phyloP scores from a whole-genome alignment of 2,113 vertebrate genomes.

The Malaclemys terrapin region DNA sequence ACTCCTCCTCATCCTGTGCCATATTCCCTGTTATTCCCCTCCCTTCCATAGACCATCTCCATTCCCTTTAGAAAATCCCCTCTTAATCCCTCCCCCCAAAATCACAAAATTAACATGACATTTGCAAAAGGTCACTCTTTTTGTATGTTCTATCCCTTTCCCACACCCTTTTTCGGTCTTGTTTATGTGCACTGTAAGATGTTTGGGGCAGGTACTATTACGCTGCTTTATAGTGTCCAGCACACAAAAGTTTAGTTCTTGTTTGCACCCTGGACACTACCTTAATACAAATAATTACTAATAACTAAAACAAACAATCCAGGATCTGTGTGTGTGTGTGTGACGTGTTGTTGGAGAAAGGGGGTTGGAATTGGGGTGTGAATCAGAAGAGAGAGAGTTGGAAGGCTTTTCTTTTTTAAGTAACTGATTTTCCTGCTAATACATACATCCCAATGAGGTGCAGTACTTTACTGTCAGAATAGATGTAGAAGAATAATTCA shows the following conservation, averaged over 20 bases:
- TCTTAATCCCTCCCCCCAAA: background rate
- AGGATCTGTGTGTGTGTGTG: background rate
- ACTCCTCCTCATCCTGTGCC: no score
- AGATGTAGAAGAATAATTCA: rapidly evolving
- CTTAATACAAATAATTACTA: background rate
- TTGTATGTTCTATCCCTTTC: background rate
- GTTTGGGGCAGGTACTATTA: background rate
- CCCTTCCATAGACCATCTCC: background rate
- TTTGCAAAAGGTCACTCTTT: rapidly evolving
- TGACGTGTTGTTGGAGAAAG: rapidly evolving
- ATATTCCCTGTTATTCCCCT: background rate
- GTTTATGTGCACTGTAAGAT: background rate
- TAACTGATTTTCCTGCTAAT: background rate
- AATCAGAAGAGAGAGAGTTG: background rate
- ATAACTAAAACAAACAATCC: background rate
- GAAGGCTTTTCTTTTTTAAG: background rate
- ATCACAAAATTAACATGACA: rapidly evolving
- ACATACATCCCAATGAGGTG: background rate
- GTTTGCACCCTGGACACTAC: background rate
- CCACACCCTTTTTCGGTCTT: background rate
- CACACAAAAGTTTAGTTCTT: background rate
- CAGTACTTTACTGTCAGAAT: rapidly evolving
- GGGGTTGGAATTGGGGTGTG: background rate
- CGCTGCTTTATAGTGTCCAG: background rate
- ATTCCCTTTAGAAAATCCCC: background rate